Base-by-base conservation (phyloP, 2,797 vertebrate genomes). In the Acridotheres tristis region DNA sequence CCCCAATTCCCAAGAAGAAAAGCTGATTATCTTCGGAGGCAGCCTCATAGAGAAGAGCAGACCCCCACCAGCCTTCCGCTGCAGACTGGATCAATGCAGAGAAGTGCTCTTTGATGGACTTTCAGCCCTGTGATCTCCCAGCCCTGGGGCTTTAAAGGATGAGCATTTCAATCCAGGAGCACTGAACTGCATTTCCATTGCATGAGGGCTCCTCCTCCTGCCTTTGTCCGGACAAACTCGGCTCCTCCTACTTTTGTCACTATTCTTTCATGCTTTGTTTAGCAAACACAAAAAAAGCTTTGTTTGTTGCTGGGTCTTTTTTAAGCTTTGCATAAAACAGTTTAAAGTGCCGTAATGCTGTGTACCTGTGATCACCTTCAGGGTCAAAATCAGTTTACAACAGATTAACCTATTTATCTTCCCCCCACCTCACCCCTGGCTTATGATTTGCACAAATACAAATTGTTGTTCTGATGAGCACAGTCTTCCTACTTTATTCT, bases 191-290 rank as follows among this genome's bases (percentile, higher is more conserved):
- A 98, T 98, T 98, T 98, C 98, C 98, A 98, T 97, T 81, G 98
- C 96, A 94, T 89, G 75, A 90, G 94, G 69, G 96, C 97, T 98
- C 98, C 98, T 98, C 98, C 98, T 98, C 98, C 96, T 48, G 98
- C 97, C 98, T 99, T 99, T 99, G 98, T 99, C 98, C 94, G 45
- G 93, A 96, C 97, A 98, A 97, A 98, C 98, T 98, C 98, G 93
- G 97, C 98, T 98, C 99, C 99, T 98, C 99, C 99, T 98, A 98
- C 98, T 99, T 99, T 99, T 99, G 98, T 99, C 99, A 98, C 99
- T 98, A 98, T 98, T 98, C 98, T 99, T 99, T 99, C 99, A 99
- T 99, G 99, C 99, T 99, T 99, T 99, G 98, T 99, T 99, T 99
- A 98, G 98, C 99, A 99, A 98, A 98, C 98, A 99, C 98, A 99